Conservation (phyloP, 2,113 vertebrate genomes). For the Podarcis cretensis region DNA sequence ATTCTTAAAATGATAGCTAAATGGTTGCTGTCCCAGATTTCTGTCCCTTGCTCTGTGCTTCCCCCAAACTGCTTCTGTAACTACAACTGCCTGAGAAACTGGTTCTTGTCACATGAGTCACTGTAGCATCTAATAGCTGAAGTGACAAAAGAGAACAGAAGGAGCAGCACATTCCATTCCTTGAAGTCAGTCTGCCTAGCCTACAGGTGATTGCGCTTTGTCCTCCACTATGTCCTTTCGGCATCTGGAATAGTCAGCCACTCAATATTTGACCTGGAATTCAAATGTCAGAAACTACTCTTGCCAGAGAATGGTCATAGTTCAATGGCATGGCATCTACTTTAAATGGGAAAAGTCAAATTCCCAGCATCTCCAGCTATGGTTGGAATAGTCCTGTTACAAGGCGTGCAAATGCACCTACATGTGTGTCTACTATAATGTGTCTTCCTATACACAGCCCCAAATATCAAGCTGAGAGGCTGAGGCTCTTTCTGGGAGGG, state of each 20-base stretch:
- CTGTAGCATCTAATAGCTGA: background rate
- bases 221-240: no score
- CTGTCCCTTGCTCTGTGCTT: background rate
- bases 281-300: background rate
- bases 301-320: no score
- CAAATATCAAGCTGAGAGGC: no score
- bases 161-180: background rate
- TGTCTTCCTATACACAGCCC: no score
- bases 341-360: no score
- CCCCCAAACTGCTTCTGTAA: background rate
- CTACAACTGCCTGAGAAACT: background rate
- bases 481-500: no score
- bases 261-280: background rate
- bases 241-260: background rate
- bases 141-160: background rate
- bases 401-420: no score
- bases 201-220: background rate
- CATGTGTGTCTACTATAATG: no score
- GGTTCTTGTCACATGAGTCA: background rate
- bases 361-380: no score
- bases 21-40: background rate
- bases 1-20: background rate
- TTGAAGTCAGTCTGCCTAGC: background rate
- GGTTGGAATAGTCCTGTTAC: no score
- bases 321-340: no score